Conservation (phyloP, 1,140 invertebrate genomes). For the Drosophila repleta region DNA sequence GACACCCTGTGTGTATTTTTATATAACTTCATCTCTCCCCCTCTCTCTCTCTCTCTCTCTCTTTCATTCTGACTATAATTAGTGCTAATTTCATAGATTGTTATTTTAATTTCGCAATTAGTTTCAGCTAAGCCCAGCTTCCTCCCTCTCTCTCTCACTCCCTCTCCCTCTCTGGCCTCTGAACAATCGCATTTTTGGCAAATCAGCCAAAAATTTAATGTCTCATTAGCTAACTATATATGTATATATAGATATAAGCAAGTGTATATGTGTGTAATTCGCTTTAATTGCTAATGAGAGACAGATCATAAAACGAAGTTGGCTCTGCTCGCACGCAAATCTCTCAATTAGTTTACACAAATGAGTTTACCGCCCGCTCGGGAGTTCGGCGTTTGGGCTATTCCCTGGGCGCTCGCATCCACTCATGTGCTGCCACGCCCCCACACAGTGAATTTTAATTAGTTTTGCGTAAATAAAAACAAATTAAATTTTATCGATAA, state of each 20-base stretch:
- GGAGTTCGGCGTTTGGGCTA: conserved; percentile 38
- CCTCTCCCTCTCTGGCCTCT: background rate
- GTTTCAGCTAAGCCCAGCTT: conserved; percentile 21
- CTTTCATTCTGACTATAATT: background rate
- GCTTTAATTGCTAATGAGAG: conserved; percentile 78
- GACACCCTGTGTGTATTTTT: too few relatives aligned
- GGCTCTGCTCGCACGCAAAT: conserved; percentile 48
- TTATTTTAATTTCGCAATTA: conserved; percentile 43
- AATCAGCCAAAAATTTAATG: conserved; percentile 57
- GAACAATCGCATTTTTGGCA: conserved; percentile 43
- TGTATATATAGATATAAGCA: too few relatives aligned
- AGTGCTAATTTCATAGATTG: background rate
- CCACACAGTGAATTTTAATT: conserved; percentile 25
- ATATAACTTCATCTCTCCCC: too few relatives aligned
- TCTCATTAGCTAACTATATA: too few relatives aligned
- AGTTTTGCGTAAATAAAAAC: conserved; percentile 26
- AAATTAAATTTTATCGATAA: conserved; percentile 78
- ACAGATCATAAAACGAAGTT: conserved; percentile 76
- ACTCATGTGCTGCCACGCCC: conserved; percentile 7
- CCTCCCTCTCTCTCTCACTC: background rate
- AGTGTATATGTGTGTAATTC: conserved; percentile 27
- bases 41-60: background rate
- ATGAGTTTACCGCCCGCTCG: conserved; percentile 81
- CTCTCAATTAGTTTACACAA: conserved; percentile 76
- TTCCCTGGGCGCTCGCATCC: conserved; percentile 34